Conservation (phyloP, 2,797 vertebrate genomes). For the Brachymystax lenok region DNA sequence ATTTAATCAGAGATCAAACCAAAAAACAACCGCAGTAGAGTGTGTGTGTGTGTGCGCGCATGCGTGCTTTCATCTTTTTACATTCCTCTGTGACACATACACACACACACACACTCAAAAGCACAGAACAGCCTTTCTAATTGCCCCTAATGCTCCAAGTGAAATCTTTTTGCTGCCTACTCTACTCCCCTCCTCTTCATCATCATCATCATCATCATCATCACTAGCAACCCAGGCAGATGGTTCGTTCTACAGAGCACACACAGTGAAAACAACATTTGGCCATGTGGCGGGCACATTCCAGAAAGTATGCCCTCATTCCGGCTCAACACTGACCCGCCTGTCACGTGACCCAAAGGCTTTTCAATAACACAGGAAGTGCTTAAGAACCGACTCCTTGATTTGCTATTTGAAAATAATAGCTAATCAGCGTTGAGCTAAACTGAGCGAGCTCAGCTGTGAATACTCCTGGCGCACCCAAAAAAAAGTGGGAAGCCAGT, state of each 20-base stretch:
- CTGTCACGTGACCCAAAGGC: conserved; percentile 59
- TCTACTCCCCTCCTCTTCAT: not conserved
- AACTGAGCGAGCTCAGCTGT: too few relatives aligned
- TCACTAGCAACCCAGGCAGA: not conserved
- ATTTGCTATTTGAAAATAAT: not conserved
- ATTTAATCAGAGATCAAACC: conserved; percentile 15
- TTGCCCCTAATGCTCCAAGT: too few relatives aligned
- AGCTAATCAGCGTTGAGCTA: too few relatives aligned
- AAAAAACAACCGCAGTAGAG: not conserved
- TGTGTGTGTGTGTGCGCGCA: not conserved
- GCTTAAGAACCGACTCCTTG: not conserved
- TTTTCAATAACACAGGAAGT: conserved; percentile 50
- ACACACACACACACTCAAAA: not conserved
- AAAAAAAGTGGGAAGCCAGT: too few relatives aligned
- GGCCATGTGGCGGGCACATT: not conserved
- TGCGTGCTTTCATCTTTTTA: not conserved
- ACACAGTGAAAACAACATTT: conserved; percentile 5
- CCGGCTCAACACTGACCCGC: conserved; percentile 51
- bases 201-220: not conserved
- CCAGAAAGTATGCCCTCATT: conserved; percentile 65
- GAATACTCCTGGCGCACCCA: too few relatives aligned
- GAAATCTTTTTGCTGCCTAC: too few relatives aligned
- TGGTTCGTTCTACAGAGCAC: not conserved
- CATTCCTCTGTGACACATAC: not conserved
- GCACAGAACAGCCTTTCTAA: too few relatives aligned